Evolutionary conservation across 2,113 vertebrate genomes (phyloP).

Genomic region (Oncorhynchus tshawytscha): DNA sequence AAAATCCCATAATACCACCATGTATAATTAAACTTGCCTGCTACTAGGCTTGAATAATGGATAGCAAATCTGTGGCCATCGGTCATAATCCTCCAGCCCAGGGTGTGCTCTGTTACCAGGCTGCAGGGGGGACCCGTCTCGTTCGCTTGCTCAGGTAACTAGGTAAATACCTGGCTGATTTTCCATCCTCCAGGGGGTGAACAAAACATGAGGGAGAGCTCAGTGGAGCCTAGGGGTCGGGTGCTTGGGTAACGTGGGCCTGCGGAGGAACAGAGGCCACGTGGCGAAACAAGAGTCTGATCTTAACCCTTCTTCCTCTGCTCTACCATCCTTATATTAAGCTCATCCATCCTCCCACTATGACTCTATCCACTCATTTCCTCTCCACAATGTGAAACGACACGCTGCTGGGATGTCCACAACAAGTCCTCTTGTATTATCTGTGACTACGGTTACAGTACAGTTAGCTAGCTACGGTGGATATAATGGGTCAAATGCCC

Average conservation of each 20-base stretch:
- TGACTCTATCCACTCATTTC: not conserved
- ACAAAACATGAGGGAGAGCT: slow-evolving; percentile 82
- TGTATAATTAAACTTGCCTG: slow-evolving; percentile 69
- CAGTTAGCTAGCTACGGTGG: not conserved
- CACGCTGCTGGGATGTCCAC: not conserved
- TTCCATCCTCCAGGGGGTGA: slow-evolving; percentile 79
- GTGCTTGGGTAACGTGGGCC: slow-evolving; percentile 73
- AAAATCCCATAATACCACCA: slow-evolving; percentile 50
- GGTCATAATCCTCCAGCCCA: slow-evolving; percentile 57
- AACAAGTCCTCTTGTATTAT: not conserved
- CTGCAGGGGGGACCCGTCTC: slow-evolving; percentile 52
- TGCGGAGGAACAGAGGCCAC: slow-evolving; percentile 54
- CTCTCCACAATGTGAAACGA: not conserved
- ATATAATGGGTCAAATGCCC: too few species aligned
- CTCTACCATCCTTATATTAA: slow-evolving; percentile 1
- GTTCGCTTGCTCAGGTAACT: slow-evolving; percentile 47
- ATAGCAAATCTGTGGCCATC: slow-evolving; percentile 72
- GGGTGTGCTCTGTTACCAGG: slow-evolving; percentile 26
- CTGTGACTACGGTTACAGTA: not conserved
- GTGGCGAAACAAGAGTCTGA: slow-evolving; percentile 36
- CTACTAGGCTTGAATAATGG: slow-evolving; percentile 74
- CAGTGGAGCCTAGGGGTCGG: slow-evolving; percentile 54
- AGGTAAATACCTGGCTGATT: slow-evolving; percentile 66
- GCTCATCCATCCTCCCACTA: not conserved
- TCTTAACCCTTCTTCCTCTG: slow-evolving; percentile 42